These are phyloP conservation scores for Dorcus parallelipipedus DNA, from an alignment of 2,888 invertebrate genomes.

Conservation along the genomic window DNA sequence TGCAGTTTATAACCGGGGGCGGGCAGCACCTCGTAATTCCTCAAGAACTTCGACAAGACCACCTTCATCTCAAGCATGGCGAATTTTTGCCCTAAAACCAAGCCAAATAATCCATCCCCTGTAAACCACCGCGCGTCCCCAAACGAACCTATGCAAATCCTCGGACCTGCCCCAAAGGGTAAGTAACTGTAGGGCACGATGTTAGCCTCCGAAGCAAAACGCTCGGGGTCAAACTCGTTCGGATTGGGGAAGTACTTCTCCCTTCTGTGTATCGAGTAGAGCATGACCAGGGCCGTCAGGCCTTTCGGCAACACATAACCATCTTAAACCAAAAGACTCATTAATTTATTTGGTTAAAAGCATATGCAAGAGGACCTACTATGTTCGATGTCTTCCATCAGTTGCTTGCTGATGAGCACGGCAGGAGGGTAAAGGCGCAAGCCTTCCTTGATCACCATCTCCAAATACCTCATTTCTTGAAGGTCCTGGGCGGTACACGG, in stretches of 20 bases:
- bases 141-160: slow-evolving; percentile 33
- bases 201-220: slow-evolving; percentile 36
- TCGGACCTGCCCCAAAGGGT: slow-evolving; percentile 40
- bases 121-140: neutral
- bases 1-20: slow-evolving; percentile 7
- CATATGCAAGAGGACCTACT: slow-evolving; percentile 23
- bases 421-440: slow-evolving; percentile 54
- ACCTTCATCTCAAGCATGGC: slow-evolving; percentile 55
- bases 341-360: neutral
- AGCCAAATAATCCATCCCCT: neutral
- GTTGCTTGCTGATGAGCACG: slow-evolving; percentile 49
- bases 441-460: slow-evolving; percentile 53
- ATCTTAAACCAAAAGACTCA: slow-evolving; percentile 4
- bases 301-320: slow-evolving; percentile 19
- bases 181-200: slow-evolving; percentile 38
- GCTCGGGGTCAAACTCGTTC: slow-evolving; percentile 39
- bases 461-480: slow-evolving; percentile 55
- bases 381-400: slow-evolving; percentile 45
- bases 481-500: slow-evolving; percentile 41
- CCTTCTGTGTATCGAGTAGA: slow-evolving; percentile 43
- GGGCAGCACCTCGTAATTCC: slow-evolving; percentile 45
- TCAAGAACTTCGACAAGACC: slow-evolving; percentile 50
- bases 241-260: slow-evolving; percentile 48
- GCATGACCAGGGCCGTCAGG: slow-evolving; percentile 7
- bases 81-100: slow-evolving; percentile 44